Evolutionary conservation across 2,113 vertebrate species (phyloP), one percentile per base, ranked within the genome.

Genomic region (Hyperopisus bebe): DNA sequence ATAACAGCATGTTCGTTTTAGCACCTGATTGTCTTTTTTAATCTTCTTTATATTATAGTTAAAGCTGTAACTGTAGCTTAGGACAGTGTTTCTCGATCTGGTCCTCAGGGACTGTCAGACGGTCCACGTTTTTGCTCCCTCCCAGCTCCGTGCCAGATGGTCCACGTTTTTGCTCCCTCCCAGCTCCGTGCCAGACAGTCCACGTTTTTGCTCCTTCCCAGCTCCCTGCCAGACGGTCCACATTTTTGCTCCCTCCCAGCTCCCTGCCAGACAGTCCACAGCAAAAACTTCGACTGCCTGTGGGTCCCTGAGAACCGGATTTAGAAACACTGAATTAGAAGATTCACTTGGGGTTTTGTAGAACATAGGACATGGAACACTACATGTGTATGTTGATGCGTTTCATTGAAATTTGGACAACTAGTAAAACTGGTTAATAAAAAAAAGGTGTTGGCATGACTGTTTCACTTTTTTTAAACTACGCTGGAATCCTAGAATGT

Each of bases 1-100:
- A 90, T 93, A 90, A 92, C 93, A 90, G 93, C 96, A 94, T 93
- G 94, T 95, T 95, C 89, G 93, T 94, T 94, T 93, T 93, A 90
- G 90, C 91, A 92, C 90, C 94, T 91, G 62, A 39, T 89, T 10
- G 15, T 2, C 88, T 92, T 86, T 55, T 90, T 89, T 92, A 91
- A 90, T 93, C 91, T 92, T 90, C 90, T 91, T 90, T 91, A 92
- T 93, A 92, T 93, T 91, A 93, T 92, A 89, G 91, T 94, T 90
- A 47, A 91, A 86, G 51, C 77, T 92, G 92, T 94, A 93, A 92
- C 84, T 90, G 92, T 95, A 94, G 94, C 48, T 55, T 92, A 93
- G 62, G 3, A 31, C 62, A 31, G 62, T 70, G 27, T 31, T 70
- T 70, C 62, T 13, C 27, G 5, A 5, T 0, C n/a, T 10, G 62